Base-by-base conservation (phyloP, 1,140 invertebrate genomes). In the Apis cerana region DNA sequence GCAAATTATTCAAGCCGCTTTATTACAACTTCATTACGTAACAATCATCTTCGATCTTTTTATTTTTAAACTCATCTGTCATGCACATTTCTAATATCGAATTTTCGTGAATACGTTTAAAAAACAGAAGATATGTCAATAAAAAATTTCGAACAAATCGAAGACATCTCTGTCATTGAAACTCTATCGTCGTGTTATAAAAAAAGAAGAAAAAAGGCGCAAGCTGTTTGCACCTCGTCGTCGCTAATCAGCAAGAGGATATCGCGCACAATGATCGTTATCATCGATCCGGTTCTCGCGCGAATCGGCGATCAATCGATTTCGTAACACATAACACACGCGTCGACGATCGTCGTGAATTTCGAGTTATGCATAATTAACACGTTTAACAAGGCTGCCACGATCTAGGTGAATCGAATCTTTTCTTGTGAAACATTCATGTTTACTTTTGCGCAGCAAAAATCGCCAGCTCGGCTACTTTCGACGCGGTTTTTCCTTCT, bases 281-380 rank as follows among this genome's bases (percentile, higher is more conserved):
- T 64, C 52, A 23, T 23, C 33, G 52, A 15, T 50, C 10, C 15
- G n/a, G 13, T 43, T 33, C 23, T 27, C 13, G 9, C 11, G 21
- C 3, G 33, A 13, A 11, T 56, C 52, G 54, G 17, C 5, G 21
- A 43, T 2, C 69, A 23, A 59, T 54, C 56, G 48, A 54, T 77
- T 43, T 69, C 65, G 11, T 70, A 58, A 64, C 33, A 2, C 52
- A 15, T 21, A 13, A 43, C 19, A 43, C 19, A 21, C 67, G 27
- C n/a, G 23, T 23, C 56, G 48, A 23, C 21, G 65, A 69, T 48
- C 68, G 70, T 70, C 56, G 56, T 52, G 64, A 76, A 76, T 76
- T 82, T 52, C 48, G 61, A 27, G n/a, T 8, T 48, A 77, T 77
- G 65, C 19, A 54, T 33, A 67, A 82, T 77, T 68, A 58, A 21